Evolutionary conservation across 2,888 invertebrate genomes (phyloP).

Genomic region (Carpatolechia fugitivella): DNA sequence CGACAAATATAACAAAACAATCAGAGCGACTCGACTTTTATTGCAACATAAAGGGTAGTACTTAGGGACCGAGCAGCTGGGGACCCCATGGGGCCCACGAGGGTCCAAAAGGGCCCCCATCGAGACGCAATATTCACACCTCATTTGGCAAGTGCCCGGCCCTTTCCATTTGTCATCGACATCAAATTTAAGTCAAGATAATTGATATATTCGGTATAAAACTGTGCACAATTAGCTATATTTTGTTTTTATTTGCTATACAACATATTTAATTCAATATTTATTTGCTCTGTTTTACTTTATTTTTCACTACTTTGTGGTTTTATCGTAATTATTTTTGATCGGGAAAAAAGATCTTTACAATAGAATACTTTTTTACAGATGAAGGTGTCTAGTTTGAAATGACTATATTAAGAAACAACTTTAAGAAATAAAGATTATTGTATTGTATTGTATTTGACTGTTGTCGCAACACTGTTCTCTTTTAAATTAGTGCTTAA

Average conservation of each 20-base stretch:
- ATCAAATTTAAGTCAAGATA: conserved; percentile 49
- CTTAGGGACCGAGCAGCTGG: conserved; percentile 54
- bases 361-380: too few species aligned
- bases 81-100: conserved; percentile 50
- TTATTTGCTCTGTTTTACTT: background rate
- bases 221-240: conserved; percentile 41
- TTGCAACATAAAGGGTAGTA: conserved; percentile 48
- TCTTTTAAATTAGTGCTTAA: too few species aligned
- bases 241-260: conserved; percentile 15
- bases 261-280: background rate
- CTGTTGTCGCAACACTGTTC: too few species aligned
- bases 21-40: conserved; percentile 49
- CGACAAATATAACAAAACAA: conserved; percentile 34
- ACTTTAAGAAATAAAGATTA: too few species aligned
- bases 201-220: conserved; percentile 33
- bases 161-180: conserved; percentile 18
- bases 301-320: too few species aligned
- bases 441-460: too few species aligned
- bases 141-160: conserved; percentile 65
- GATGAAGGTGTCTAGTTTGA: too few species aligned
- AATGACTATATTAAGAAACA: too few species aligned
- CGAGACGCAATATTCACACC: conserved; percentile 76
- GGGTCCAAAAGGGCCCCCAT: conserved; percentile 48
- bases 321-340: too few species aligned
- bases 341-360: too few species aligned